A percentile compares a stretch with the other conserved stretches of the same genome.
phyloP scores from a whole-genome alignment of 2,797 vertebrate genomes.

The Neomorphus geoffroyi region DNA sequence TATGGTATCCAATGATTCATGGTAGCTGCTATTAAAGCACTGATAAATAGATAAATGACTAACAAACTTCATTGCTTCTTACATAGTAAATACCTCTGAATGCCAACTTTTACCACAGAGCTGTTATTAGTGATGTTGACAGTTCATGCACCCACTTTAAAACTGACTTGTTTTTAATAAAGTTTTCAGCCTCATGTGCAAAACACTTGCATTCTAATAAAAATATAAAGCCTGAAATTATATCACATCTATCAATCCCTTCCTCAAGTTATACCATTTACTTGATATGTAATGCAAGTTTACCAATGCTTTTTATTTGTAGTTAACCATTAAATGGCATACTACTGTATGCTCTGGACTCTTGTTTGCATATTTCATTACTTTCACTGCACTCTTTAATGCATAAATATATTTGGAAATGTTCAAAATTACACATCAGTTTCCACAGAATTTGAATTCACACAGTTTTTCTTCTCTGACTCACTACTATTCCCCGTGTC shows the following conservation, averaged over 20 bases:
- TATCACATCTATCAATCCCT: constrained; percentile 69
- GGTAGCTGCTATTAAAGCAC: constrained; percentile 79
- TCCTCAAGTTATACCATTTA: constrained; percentile 70
- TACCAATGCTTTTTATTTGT: constrained; percentile 74
- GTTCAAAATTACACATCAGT: constrained; percentile 92
- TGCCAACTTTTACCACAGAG: constrained; percentile 80
- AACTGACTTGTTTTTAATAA: constrained; percentile 64
- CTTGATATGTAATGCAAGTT: constrained; percentile 79
- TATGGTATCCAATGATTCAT: constrained; percentile 74
- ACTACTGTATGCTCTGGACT: constrained; percentile 76
- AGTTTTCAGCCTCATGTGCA: constrained; percentile 77
- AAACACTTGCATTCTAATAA: constrained; percentile 83
- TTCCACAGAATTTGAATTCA: constrained; percentile 93
- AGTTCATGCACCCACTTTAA: constrained; percentile 69
- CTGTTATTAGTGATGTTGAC: constrained; percentile 72
- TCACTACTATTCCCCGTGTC: constrained; percentile 93
- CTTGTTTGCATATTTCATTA: constrained; percentile 81
- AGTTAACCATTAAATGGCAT: constrained; percentile 75
- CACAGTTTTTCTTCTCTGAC: constrained; percentile 92
- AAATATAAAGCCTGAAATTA: constrained; percentile 80
- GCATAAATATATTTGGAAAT: constrained; percentile 80
- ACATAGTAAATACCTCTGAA: constrained; percentile 84
- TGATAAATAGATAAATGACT: constrained; percentile 76
- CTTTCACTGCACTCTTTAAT: constrained; percentile 80
- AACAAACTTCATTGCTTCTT: constrained; percentile 77